Conservation (phyloP, 2,888 invertebrate genomes). For the Chloroclystis v-ata region DNA sequence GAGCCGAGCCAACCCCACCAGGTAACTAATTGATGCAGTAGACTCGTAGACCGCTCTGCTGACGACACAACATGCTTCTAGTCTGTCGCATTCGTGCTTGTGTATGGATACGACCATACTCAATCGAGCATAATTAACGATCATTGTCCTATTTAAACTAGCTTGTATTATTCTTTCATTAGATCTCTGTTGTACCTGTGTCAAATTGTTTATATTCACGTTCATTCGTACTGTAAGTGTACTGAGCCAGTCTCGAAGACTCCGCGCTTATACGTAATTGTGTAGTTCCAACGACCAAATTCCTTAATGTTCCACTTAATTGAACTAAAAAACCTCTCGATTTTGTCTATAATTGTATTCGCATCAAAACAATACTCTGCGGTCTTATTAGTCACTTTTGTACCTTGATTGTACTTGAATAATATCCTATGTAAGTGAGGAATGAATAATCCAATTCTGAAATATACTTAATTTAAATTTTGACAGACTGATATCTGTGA, state of each 20-base stretch:
- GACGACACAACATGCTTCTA: slow-evolving; percentile 65
- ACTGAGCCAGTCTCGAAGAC: slow-evolving; percentile 58
- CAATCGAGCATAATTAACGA: slow-evolving; percentile 72
- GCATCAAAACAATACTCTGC: slow-evolving; percentile 69
- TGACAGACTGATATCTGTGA: slow-evolving; percentile 79
- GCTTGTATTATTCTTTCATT: slow-evolving; percentile 77
- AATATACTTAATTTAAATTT: slow-evolving; percentile 79
- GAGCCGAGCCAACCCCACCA: slow-evolving; percentile 65
- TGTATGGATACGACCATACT: slow-evolving; percentile 54
- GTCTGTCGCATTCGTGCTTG: slow-evolving; percentile 73
- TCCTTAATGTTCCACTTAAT: slow-evolving; percentile 53
- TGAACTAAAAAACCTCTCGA: slow-evolving; percentile 47
- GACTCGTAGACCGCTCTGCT: slow-evolving; percentile 73
- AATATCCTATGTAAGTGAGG: slow-evolving; percentile 69
- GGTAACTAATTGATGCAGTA: slow-evolving; percentile 77
- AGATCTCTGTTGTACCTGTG: slow-evolving; percentile 79
- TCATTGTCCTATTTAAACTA: slow-evolving; percentile 71
- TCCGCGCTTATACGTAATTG: slow-evolving; percentile 59
- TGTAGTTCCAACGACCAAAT: slow-evolving; percentile 66
- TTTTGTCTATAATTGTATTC: slow-evolving; percentile 56
- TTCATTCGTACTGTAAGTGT: slow-evolving; percentile 68
- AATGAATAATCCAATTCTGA: slow-evolving; percentile 75
- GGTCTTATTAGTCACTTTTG: slow-evolving; percentile 76
- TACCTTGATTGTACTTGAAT: slow-evolving; percentile 75
- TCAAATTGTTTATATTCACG: slow-evolving; percentile 68